Evolutionary conservation across 2,888 invertebrate genomes (phyloP), one percentile per base, ranked within the genome.

Genomic region (Drosophila pseudotalamancana): DNA sequence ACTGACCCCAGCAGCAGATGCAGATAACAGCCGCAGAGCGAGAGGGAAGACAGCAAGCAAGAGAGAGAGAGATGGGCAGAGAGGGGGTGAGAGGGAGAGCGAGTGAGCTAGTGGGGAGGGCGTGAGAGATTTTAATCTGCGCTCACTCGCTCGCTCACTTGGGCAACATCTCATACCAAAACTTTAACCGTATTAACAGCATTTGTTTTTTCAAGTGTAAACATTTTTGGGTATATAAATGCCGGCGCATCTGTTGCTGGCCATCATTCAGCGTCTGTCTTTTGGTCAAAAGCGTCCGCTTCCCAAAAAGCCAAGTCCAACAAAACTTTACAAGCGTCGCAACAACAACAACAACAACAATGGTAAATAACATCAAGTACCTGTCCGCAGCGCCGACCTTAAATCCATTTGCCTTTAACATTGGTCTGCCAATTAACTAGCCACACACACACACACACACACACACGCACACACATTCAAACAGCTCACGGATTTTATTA

Each of bases 261-360:
- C 45, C 73, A 83, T 83, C 83, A 83, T 87, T 83, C 83, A 77
- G 72, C 67, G 62, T 72, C 63, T 55, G 77, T 55, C 77, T 71
- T 49, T 77, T 74, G 81, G 66, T 84, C 80, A 70, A 59, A 57
- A 56, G 40, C 54, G 48, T 48, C 57, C 16, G 12, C n/a, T n/a
- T n/a, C n/a, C n/a, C n/a, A 61, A 59, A 72, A 61, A 40, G 18
- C 43, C 43, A 57, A 66, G 66, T 69, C 83, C 86, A 83, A 77
- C 78, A 65, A 76, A 29, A 77, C 77, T 75, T 66, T 57, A 49
- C 59, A 49, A 51, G 43, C 66, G 43, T 39, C 27, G 27, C 50
- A 55, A 53, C 72, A 83, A 64, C 86, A 77, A 81, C 21, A 67
- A 31, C 69, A 76, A 78, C 79, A 87, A 87, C 79, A 78, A 87